Conservation (phyloP, 2,888 invertebrate species). For the Priocnemis perturbator region DNA sequence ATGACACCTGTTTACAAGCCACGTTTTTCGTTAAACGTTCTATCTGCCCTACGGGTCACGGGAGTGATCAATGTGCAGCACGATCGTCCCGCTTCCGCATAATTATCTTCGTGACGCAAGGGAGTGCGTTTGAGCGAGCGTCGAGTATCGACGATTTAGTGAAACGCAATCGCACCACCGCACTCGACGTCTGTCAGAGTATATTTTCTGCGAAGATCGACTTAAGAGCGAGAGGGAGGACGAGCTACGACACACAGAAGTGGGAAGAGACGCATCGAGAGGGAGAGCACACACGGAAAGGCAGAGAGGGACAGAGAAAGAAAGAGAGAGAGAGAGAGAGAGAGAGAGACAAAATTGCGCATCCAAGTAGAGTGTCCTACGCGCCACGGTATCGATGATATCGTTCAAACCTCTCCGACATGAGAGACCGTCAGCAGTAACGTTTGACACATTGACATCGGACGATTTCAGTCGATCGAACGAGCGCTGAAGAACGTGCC, state of each 20-base stretch:
- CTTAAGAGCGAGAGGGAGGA: not conserved
- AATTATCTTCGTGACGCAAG: no score
- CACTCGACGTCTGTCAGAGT: no score
- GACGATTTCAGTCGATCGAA: no score
- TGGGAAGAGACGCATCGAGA: not conserved
- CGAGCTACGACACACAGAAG: not conserved
- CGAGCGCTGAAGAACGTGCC: no score
- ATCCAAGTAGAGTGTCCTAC: not conserved
- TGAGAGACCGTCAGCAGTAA: no score
- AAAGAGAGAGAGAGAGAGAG: not conserved
- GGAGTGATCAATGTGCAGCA: conserved; percentile 19
- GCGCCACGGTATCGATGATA: no score
- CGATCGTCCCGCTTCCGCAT: not conserved
- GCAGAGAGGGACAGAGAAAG: not conserved
- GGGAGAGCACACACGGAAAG: not conserved
- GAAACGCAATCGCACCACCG: no score
- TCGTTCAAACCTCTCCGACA: no score
- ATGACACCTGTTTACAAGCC: conserved; percentile 16
- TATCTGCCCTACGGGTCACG: conserved; percentile 7
- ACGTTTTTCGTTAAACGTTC: not conserved
- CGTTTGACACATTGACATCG: no score
- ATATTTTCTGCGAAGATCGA: not conserved
- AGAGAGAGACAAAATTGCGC: not conserved
- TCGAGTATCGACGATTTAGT: no score
- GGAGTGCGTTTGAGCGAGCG: no score